Conservation (phyloP, 2,797 vertebrate species). For the Sciurus carolinensis region DNA sequence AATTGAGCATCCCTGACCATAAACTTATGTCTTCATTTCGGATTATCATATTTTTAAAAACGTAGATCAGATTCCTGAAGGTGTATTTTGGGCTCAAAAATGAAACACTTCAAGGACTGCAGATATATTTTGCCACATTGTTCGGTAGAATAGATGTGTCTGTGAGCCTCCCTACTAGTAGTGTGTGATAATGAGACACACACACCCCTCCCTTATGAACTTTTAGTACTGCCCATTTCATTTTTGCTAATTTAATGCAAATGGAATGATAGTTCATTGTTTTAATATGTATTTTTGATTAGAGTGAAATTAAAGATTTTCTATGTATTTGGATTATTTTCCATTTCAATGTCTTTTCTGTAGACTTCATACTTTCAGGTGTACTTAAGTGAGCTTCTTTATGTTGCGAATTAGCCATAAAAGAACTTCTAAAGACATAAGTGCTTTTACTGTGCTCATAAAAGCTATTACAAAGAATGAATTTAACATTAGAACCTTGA, state of each 20-base stretch:
- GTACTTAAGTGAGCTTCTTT: background rate
- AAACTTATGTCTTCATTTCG: background rate
- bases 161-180: background rate
- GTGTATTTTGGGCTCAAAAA: background rate
- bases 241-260: background rate
- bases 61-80: background rate
- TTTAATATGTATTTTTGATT: background rate
- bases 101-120: background rate
- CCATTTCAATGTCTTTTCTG: conserved; percentile 22
- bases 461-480: background rate
- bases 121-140: background rate
- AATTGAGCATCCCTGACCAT: background rate
- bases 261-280: background rate
- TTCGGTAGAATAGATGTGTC: background rate
- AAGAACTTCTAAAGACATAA: background rate
- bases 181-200: background rate
- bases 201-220: background rate
- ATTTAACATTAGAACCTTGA: conserved; percentile 44
- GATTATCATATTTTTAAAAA: background rate
- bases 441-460: background rate
- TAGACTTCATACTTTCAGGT: background rate
- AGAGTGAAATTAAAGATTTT: background rate
- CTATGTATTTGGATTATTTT: conserved; percentile 1
- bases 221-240: background rate
- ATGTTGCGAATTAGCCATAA: conserved; percentile 27